Conservation (phyloP, 2,797 vertebrate genomes). For the Numenius phaeopus region DNA sequence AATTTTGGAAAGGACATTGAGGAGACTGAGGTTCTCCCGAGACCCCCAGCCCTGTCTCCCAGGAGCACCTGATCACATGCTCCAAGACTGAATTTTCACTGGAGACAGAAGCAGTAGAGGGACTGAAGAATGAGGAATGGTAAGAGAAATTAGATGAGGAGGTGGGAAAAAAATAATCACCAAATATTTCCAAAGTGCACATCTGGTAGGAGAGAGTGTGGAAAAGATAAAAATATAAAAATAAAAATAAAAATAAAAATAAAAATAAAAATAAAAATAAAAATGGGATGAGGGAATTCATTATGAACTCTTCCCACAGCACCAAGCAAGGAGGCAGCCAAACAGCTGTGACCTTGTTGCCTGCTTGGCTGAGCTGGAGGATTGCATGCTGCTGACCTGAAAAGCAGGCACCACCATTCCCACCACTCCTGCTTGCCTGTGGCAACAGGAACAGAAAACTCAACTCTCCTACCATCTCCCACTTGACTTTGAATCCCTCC, state of each 20-base stretch:
- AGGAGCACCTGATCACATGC: not conserved
- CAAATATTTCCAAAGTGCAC: not conserved
- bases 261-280: not conserved
- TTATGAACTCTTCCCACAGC: not conserved
- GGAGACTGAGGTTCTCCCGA: not conserved
- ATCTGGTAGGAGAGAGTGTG: not conserved
- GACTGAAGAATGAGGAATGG: not conserved
- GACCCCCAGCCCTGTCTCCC: not conserved
- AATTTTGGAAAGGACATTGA: not conserved
- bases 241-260: not conserved
- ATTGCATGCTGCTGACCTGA: not conserved
- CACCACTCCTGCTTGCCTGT: not conserved
- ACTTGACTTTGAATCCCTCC: not conserved
- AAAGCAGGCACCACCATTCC: not conserved
- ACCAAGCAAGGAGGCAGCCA: not conserved
- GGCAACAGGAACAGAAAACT: not conserved
- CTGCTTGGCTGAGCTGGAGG: not conserved
- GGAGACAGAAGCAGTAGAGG: not conserved
- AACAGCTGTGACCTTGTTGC: not conserved
- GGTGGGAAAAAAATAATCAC: not conserved
- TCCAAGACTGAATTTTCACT: not conserved
- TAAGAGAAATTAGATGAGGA: not conserved
- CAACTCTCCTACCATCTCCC: accelerated
- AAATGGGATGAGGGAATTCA: not conserved
- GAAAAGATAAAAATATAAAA: not conserved